Base-by-base conservation (phyloP, 2,888 invertebrate species). In the Tiliacea aurago region DNA sequence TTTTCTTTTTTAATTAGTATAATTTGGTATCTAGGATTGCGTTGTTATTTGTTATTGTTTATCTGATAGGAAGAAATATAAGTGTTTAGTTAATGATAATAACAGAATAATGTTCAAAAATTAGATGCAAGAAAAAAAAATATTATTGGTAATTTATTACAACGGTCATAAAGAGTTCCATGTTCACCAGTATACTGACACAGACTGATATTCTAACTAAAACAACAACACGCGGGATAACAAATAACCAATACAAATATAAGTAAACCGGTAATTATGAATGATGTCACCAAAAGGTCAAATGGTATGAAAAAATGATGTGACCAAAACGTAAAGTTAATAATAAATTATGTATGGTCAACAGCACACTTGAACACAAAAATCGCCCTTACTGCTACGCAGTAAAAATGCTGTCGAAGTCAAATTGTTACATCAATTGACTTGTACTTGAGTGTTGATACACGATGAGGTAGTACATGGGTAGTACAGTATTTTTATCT, bases 1-100 rank as follows among this genome's bases (percentile, higher is more conserved):
- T 83, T 73, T 80, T 84, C 47, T 71, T 73, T 72, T 78, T 41
- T 66, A 41, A 33, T 41, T 45, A n/a, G 10, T 18, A 10, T 33
- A 2, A 78, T 43, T n/a, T 2, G 13, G 13, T 45, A 15, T n/a
- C 20, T 41, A 4, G 1, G 18, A 4, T 55, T 37, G 37, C 37
- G n/a, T 41, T 28, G 28, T 1, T 81, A 28, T 2, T 45, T 41
- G 13, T 28, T 59, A 20, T 59, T 55, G 28, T 45, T 68, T 23
- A 53, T 28, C 49, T 80, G 63, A 6, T 0, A 4, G 33, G 20
- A 53, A 2, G 7, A 49, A 43, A 61, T 15, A 76, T n/a, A 23
- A 3, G 20, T 7, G 5, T 28, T 47, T 9, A 1, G 2, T 28
- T 41, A 43, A 0, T 18, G 4, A 11, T 28, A 11, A 51, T 15